Conservation (phyloP, 2,113 vertebrate species). For the Tragelaphus scriptus region DNA sequence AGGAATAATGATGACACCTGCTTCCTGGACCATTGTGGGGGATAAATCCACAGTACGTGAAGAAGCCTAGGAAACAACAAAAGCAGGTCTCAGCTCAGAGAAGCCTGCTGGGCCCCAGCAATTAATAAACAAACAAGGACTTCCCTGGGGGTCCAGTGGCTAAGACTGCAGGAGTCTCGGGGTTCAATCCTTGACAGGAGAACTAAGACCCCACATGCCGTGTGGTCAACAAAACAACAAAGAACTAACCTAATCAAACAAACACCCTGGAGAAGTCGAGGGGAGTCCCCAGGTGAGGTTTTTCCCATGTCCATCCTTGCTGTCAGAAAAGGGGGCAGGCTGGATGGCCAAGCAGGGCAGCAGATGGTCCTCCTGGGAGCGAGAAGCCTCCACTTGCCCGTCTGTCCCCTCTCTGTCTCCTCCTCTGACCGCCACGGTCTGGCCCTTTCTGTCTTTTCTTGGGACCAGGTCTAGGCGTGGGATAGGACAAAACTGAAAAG, state of each 20-base stretch:
- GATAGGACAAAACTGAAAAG: not conserved
- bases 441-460: not conserved
- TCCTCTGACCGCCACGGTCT: not conserved
- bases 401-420: not conserved
- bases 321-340: not conserved
- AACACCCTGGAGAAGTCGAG: rapidly evolving
- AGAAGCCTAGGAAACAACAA: not conserved
- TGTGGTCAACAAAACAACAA: not conserved
- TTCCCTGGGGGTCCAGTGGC: not conserved
- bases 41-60: not conserved
- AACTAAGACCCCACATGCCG: not conserved
- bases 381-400: not conserved
- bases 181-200: rapidly evolving
- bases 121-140: not conserved
- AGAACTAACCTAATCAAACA: not conserved
- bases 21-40: not conserved
- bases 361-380: not conserved
- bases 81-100: not conserved
- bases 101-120: not conserved
- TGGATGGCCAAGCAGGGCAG: not conserved
- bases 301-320: rapidly evolving
- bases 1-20: not conserved
- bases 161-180: not conserved
- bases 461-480: not conserved
- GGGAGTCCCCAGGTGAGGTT: too few species aligned